These are phyloP conservation scores for Epinephelus coioides DNA, from an alignment of 2,797 vertebrate genomes.

Conservation along the genomic window DNA sequence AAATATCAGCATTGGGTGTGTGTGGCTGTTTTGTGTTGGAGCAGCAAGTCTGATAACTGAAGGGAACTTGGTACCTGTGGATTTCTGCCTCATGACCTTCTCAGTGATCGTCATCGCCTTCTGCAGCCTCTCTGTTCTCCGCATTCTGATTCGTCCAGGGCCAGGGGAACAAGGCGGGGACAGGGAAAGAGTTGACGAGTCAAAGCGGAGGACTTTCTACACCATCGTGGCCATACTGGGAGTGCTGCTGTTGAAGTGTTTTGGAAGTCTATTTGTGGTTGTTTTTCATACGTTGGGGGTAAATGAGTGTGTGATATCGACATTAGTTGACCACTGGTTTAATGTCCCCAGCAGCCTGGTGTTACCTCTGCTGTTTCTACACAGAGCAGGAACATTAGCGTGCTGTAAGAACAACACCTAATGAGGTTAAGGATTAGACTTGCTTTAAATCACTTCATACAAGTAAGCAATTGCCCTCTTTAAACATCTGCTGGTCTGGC, in stretches of 20 bases:
- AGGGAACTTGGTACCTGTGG: rapidly evolving
- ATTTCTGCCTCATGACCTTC: rapidly evolving
- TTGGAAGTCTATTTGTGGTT: background rate
- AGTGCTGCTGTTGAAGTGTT: background rate
- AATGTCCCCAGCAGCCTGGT: constrained; percentile 26
- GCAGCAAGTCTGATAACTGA: too few species aligned
- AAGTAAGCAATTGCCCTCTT: too few species aligned
- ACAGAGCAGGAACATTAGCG: background rate
- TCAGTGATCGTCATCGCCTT: background rate
- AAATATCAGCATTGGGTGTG: background rate
- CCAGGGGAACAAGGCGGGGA: background rate
- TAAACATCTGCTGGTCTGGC: too few species aligned
- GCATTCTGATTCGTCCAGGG: constrained; percentile 6
- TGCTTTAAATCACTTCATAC: background rate
- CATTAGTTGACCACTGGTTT: rapidly evolving
- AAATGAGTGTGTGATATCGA: background rate
- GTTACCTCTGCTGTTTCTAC: constrained; percentile 44
- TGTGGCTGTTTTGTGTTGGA: constrained; percentile 22
- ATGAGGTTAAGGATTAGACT: background rate
- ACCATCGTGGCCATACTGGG: constrained; percentile 7
- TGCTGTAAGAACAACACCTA: background rate
- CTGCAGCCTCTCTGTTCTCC: constrained; percentile 24
- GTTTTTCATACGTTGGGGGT: background rate
- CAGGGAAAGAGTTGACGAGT: background rate
- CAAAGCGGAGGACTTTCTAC: constrained; percentile 43